Evolutionary conservation across 1,140 invertebrate species (phyloP).

Genomic region (Aphelenchoides besseyi): DNA sequence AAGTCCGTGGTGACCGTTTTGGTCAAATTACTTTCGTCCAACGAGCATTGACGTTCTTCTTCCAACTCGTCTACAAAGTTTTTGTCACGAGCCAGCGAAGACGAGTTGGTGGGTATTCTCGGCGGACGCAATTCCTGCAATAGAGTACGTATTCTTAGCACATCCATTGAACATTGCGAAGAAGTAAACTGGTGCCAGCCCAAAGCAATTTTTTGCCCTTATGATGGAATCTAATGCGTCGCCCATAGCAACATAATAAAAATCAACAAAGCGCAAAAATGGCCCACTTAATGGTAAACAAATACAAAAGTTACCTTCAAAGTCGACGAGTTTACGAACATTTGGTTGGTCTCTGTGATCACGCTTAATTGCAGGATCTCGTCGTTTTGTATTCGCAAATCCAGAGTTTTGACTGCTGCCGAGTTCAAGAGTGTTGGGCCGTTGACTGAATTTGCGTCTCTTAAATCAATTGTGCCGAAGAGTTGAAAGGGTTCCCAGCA

Average conservation of each 20-base stretch:
- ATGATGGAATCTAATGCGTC: neutral
- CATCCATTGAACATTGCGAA: neutral
- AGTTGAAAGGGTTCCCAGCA: constrained; percentile 42
- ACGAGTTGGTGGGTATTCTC: neutral
- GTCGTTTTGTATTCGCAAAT: constrained; percentile 5
- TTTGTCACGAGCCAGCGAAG: neutral
- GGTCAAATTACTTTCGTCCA: neutral
- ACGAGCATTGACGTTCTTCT: neutral
- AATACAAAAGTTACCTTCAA: too few relatives aligned
- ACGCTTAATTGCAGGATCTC: constrained; percentile 3
- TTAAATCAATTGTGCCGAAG: constrained; percentile 24
- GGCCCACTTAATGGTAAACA: neutral
- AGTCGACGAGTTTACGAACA: neutral
- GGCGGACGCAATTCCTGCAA: neutral
- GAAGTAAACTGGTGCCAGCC: neutral
- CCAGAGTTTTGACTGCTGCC: neutral
- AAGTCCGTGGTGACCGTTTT: neutral
- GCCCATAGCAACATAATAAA: neutral
- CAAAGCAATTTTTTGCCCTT: neutral
- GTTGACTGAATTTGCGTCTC: neutral
- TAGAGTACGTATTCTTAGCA: too few relatives aligned
- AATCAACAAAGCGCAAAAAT: neutral
- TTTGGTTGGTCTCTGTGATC: neutral
- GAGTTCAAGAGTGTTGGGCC: neutral
- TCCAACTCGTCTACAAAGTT: neutral